Evolutionary conservation across 2,888 invertebrate species (phyloP), one percentile per base, ranked within the genome.

Genomic region (Callosobruchus maculatus): DNA sequence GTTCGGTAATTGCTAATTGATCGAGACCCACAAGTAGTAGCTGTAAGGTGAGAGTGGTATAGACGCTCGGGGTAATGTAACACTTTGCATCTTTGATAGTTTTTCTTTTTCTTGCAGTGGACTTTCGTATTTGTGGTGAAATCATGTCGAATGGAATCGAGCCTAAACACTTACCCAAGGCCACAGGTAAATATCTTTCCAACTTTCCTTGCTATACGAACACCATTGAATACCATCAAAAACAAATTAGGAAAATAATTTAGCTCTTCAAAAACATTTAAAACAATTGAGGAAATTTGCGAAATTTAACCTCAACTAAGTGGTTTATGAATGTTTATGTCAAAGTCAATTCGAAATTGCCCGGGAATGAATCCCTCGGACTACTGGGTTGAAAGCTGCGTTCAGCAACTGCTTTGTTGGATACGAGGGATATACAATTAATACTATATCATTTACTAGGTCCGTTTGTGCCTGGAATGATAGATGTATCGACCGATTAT

Each of bases 401-500:
- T 49, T 49, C 49, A 7, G 49, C 13, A 49, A 21, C 68, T 67
- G 68, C 20, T 68, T 68, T 68, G 5, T 7, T 13, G 4, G 18
- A 13, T 49, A 68, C 22, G 9, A 1, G 21, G 68, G 4, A 20
- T 68, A 21, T 68, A 7, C 18, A n/a, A 68, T 21, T 68, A 68
- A 68, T 68, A 9, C 68, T 22, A 22, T 70, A 20, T 21, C 21
- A n/a, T 30, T 70, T 84, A 85, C 77, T 77, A 89, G 89, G 91
- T 7, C 87, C 87, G 0, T 89, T 87, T 83, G 84, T 88, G 68
- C 90, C 91, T 31, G 91, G 91, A 72, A 90, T 89, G 80, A 83
- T 88, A 49, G 92, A 92, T 84, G 82, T 91, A 22, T 90, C 91
- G 90, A 85, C 89, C 67, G 89, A 87, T 74, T 88, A 89, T 80